A percentile compares a stretch with the other conserved stretches of the same genome.
Conservation (phyloP, 2,797 vertebrate species). For the Carcharodon carcharias region DNA sequence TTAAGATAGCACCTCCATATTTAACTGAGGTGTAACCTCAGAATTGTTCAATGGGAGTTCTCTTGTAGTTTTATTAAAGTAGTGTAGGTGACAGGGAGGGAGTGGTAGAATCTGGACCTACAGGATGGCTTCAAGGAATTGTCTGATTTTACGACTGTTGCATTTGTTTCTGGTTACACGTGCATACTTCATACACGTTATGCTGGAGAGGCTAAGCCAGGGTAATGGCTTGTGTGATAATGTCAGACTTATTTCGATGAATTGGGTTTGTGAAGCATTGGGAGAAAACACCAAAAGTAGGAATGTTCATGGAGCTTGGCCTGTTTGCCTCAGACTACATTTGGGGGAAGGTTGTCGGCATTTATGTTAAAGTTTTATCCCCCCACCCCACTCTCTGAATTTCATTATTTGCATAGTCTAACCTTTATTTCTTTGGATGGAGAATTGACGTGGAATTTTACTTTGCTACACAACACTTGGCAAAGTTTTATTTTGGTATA, state of each 20-base stretch:
- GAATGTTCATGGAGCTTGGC: neutral
- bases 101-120: too few relatives aligned
- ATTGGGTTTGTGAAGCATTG: neutral
- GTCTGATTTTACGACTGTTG: neutral
- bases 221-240: neutral
- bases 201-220: neutral
- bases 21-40: neutral
- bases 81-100: too few relatives aligned
- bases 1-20: neutral
- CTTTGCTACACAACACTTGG: neutral
- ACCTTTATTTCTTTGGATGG: neutral
- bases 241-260: neutral
- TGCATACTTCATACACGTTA: neutral
- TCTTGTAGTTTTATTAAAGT: too few relatives aligned
- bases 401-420: neutral
- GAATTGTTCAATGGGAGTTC: neutral
- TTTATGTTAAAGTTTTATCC: neutral
- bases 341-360: too few relatives aligned
- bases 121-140: neutral
- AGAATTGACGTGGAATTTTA: neutral
- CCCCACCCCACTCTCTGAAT: too few relatives aligned
- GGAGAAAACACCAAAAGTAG: neutral
- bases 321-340: neutral
- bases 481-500: neutral
- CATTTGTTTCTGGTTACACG: neutral